Conservation (phyloP, 2,113 vertebrate species). For the Phaethornis superciliosus region DNA sequence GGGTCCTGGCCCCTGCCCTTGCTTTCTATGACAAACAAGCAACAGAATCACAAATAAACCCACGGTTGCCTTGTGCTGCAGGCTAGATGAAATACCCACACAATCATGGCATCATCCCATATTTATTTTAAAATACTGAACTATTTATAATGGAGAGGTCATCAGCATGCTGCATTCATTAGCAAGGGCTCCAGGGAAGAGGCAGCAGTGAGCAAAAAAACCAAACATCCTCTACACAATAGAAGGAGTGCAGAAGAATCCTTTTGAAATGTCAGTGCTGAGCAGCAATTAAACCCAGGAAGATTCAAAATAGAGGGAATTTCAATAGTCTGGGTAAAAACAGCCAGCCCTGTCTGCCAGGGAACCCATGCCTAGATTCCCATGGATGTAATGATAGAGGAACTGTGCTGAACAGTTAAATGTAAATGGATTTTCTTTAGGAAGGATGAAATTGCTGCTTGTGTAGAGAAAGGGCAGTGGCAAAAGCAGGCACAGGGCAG, state of each 20-base stretch:
- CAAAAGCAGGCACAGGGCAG: background rate
- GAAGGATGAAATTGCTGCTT: background rate
- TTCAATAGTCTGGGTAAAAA: background rate
- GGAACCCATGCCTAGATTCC: background rate
- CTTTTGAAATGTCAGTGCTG: constrained; percentile 24
- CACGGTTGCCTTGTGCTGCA: constrained; percentile 3
- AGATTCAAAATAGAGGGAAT: background rate
- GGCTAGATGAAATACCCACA: constrained; percentile 38
- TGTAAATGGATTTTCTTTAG: background rate
- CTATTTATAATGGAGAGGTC: constrained; percentile 50
- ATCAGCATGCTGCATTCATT: constrained; percentile 37
- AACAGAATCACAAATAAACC: constrained; percentile 18
- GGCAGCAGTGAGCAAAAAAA: background rate
- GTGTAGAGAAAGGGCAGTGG: accelerated
- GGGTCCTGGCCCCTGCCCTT: background rate
- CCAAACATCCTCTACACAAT: background rate
- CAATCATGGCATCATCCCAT: constrained; percentile 14
- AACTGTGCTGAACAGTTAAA: background rate
- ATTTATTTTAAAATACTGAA: constrained; percentile 62
- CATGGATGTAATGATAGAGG: background rate
- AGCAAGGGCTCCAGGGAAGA: constrained; percentile 41
- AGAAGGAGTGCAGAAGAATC: background rate
- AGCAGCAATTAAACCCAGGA: background rate
- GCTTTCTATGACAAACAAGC: constrained; percentile 19
- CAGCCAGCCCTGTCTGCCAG: background rate